These are phyloP conservation scores for Calcarius lapponicus DNA, from an alignment of 2,797 vertebrate genomes.

Conservation along the genomic window DNA sequence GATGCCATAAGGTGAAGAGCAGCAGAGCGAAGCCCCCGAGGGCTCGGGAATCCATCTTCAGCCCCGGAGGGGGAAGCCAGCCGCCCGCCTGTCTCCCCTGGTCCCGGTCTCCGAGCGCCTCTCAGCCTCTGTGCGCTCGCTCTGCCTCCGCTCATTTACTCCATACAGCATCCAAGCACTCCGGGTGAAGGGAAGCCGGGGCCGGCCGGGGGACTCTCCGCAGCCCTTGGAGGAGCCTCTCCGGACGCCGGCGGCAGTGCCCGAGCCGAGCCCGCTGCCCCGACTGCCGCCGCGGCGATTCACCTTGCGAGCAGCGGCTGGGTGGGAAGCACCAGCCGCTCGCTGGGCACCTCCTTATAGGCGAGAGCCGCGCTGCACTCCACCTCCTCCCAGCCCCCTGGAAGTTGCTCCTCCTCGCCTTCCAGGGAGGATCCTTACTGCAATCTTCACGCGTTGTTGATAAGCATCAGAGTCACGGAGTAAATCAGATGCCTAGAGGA, in stretches of 20 bases:
- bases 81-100: not conserved
- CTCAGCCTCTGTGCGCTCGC: not conserved
- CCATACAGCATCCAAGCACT: slow-evolving; percentile 55
- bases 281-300: not conserved
- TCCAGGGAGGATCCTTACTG: slow-evolving; percentile 69
- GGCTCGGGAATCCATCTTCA: slow-evolving; percentile 72
- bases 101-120: slow-evolving; percentile 9
- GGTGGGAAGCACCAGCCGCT: slow-evolving; percentile 33
- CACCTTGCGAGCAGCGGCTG: slow-evolving; percentile 16
- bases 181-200: not conserved
- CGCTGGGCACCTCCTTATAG: slow-evolving; percentile 77
- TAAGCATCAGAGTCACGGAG: slow-evolving; percentile 43
- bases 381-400: slow-evolving; percentile 72
- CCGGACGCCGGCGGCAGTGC: not conserved
- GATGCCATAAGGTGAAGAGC: slow-evolving; percentile 61
- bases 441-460: slow-evolving; percentile 43
- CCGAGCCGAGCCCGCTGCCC: not conserved
- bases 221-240: not conserved
- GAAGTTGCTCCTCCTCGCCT: slow-evolving; percentile 68
- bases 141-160: slow-evolving; percentile 59
- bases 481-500: not conserved
- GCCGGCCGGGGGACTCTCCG: not conserved
- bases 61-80: not conserved
- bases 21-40: slow-evolving; percentile 58
- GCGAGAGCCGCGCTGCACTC: slow-evolving; percentile 45